Evolutionary conservation across 2,113 vertebrate species (phyloP), one percentile per base, ranked within the genome.

Genomic region (Taurulus bubalis): DNA sequence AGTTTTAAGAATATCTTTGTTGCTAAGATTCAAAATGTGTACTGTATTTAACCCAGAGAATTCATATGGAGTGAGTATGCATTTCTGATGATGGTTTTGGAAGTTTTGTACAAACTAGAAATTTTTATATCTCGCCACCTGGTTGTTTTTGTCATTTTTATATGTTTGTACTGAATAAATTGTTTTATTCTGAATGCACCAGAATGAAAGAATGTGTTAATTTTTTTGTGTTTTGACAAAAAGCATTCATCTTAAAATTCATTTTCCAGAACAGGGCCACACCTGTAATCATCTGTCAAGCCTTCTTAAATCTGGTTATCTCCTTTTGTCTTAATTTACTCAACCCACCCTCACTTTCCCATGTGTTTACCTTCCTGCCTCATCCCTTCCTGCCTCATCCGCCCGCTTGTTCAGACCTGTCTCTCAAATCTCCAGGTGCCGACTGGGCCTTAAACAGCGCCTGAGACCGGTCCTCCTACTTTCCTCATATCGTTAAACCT

Each of bases 151-250:
- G 91, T 92, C 80, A 86, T 91, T 95, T 94, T 94, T 93, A 91
- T 92, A 94, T 93, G 90, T 92, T 94, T 92, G 83, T 93, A 88
- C 87, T 85, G 71, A 95, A 94, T 94, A 94, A 93, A 95, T 88
- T 67, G 77, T 85, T 91, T 88, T 92, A 92, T 92, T 87, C 79
- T 69, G 32, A 85, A 86, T 65, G 59, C 42, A 56, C 3, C 32
- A 16, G n/a, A 82, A 40, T 58, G 20, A 62, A 32, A 24, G 16
- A 42, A 36, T 49, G 53, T 73, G 3, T 28, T 58, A 55, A 1
- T 12, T 56, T 69, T 75, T 70, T 45, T 8, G 7, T 15, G 28
- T n/a, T 51, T 15, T 56, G 14, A 58, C 11, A 22, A 30, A 60
- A 59, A 59, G 28, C 11, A 53, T n/a, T 24, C 20, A 30, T 51